Evolutionary conservation across 2,797 vertebrate genomes (phyloP), one percentile per base, ranked within the genome.

Genomic region (Delichon dasypus): DNA sequence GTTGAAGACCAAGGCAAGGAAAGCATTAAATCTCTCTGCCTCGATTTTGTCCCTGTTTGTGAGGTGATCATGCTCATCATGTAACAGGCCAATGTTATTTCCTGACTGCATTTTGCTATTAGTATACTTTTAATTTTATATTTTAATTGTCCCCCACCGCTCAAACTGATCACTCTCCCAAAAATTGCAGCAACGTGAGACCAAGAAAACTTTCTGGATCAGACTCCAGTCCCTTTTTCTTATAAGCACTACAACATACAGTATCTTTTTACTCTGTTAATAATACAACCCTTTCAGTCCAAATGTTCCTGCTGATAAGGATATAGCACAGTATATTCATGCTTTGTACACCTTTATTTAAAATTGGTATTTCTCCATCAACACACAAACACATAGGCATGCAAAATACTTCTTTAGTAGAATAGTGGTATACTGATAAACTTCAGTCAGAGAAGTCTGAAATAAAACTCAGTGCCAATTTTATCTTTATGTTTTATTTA

Each of bases 61-160:
- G 55, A 62, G 42, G 13, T 21, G 32, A 38, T n/a, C 23, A 36
- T 29, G 10, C 27, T 88, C 20, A 20, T 20, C 13, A 29, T 29
- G 16, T 14, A 44, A 55, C 0, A 0, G 55, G 13, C 5, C 16
- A 44, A 9, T 21, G 19, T n/a, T 44, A 50, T 26, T 57, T 50
- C 44, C 50, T 23, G 23, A n/a, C 13, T 44, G 13, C 42, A 38
- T 62, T 70, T 75, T 62, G 19, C 23, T 62, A 29, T 50, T 38
- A 55, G 21, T 16, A 27, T 50, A 23, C 20, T 36, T 81, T 54
- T 16, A 29, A 55, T 88, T 44, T 75, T 36, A 42, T 82, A 38
- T 62, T 82, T 89, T n/a, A 2, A 21, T 64, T 51, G 25, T 27
- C 20, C 3, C 3, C 7, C 14, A 34, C 10, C 40, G 4, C 8